These are phyloP conservation scores for Drosophila conformis DNA, from an alignment of 2,888 invertebrate genomes.

Conservation along the genomic window DNA sequence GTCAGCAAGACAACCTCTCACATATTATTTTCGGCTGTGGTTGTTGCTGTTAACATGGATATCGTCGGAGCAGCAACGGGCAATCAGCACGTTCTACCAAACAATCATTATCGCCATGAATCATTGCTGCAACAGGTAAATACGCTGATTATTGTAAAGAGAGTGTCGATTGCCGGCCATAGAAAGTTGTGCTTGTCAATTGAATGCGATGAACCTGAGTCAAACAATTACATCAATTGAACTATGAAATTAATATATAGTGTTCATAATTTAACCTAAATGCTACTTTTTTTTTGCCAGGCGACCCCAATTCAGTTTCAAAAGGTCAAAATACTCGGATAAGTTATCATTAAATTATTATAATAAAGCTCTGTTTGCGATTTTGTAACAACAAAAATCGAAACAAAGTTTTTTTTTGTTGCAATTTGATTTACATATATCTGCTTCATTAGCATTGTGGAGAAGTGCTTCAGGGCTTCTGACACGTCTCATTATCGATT, in stretches of 20 bases:
- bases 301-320: neutral
- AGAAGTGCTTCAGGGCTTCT: neutral
- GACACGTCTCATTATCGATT: neutral
- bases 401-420: neutral
- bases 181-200: slow-evolving; percentile 25
- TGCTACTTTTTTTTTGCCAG: neutral
- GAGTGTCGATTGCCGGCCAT: slow-evolving; percentile 36
- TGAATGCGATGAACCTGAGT: slow-evolving; percentile 14
- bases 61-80: slow-evolving; percentile 80
- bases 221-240: neutral
- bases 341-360: neutral
- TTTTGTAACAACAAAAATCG: neutral
- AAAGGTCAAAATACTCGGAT: slow-evolving; percentile 6
- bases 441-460: neutral
- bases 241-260: neutral
- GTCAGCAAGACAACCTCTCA: slow-evolving; percentile 25
- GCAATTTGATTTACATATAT: neutral
- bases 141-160: slow-evolving; percentile 38
- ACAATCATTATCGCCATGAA: slow-evolving; percentile 85
- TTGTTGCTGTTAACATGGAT: slow-evolving; percentile 80
- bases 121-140: slow-evolving; percentile 83
- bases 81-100: slow-evolving; percentile 84
- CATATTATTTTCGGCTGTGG: slow-evolving; percentile 37
- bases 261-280: neutral
- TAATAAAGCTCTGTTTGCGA: neutral